Evolutionary conservation across 1,140 invertebrate species (phyloP), one percentile per base, ranked within the genome.

Genomic region (Drosophila kanapiae): DNA sequence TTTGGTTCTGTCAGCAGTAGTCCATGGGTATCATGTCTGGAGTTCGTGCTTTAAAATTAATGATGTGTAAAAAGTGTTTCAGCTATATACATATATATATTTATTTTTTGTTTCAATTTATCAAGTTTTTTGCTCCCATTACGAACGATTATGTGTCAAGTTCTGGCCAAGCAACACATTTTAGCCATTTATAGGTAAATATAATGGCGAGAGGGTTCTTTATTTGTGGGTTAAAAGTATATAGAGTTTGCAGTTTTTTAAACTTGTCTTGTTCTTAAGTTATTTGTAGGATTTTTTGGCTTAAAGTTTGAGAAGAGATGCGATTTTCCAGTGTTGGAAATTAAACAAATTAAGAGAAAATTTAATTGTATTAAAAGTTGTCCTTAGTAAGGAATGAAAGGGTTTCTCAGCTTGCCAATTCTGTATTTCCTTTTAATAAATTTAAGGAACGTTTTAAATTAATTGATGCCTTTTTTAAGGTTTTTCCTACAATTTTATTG

Each of bases 1-100:
- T 77, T 57, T 61, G 37, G 40, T 54, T 23, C 63, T 43, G 75
- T 77, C 75, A 77, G 75, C 74, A 77, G 35, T 67, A 68, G 9
- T 59, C 40, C 38, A 49, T 57, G 10, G 67, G 35, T 63, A 48
- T 69, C 75, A 77, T 77, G 63, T 78, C 74, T 77, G 63, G 35
- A 48, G 59, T 48, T 48, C 75, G 75, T 77, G 75, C 62, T 51
- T 68, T 53, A 35, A 75, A 43, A 53, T 31, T 47, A 69, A 47
- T 38, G 3, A 57, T 45, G 48, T 45, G 40, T 38, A 59, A 48
- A 38, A 76, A 65, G 47, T 62, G 23, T 43, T 51, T 37, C 23
- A 14, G 31, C 11, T 13, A 29, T 10, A 29, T 29, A 49, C 9
- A n/a, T 49, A 9, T 29, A 8, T 27, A 4, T 53, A 6, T 11